These are phyloP conservation scores for Schizaphis graminum DNA, from an alignment of 2,888 invertebrate species.

Conservation along the genomic window DNA sequence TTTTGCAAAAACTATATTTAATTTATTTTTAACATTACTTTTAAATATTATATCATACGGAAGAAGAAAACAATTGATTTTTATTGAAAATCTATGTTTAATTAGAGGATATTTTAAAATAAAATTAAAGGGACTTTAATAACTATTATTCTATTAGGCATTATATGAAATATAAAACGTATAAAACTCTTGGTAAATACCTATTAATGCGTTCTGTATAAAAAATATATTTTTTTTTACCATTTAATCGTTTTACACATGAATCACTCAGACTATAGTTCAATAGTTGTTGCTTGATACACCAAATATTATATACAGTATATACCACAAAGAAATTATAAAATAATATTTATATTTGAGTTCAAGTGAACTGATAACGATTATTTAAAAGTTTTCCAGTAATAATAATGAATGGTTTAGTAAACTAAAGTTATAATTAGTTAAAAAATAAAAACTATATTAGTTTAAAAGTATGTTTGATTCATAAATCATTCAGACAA, in stretches of 20 bases:
- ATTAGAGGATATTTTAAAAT: neutral
- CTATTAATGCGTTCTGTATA: neutral
- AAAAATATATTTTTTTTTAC: neutral
- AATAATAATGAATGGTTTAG: neutral
- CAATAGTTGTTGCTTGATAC: neutral
- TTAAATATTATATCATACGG: neutral
- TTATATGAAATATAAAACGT: neutral
- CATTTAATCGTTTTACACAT: neutral
- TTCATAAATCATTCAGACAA: neutral
- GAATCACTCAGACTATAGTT: neutral
- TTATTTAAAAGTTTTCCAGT: neutral
- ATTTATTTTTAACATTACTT: neutral
- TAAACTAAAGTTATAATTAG: neutral
- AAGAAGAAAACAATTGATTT: neutral
- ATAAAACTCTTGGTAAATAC: neutral
- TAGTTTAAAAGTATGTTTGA: neutral
- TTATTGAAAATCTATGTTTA: neutral
- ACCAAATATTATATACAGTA: neutral
- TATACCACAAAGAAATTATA: neutral
- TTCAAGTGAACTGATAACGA: neutral
- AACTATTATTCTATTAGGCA: neutral
- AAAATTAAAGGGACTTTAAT: neutral
- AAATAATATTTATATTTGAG: neutral
- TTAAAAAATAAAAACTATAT: neutral
- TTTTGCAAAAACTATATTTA: neutral